A percentile compares a stretch with the other conserved stretches of the same genome.
phyloP scores from a whole-genome alignment of 2,113 vertebrate genomes.

The Neomonachus schauinslandi region DNA sequence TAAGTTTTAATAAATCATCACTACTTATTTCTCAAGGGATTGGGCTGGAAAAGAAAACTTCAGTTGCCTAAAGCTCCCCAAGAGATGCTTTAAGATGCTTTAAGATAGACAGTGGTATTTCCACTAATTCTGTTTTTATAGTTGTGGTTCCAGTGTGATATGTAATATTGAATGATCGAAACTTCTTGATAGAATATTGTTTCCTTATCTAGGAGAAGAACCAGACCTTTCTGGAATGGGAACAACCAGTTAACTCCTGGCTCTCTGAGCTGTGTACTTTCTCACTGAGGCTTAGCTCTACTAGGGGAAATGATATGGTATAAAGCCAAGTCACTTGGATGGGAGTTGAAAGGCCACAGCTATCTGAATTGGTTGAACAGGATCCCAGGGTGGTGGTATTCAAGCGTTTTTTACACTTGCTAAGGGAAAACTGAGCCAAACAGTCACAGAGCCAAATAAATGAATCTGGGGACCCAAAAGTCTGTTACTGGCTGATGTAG shows the following conservation, averaged over 20 bases:
- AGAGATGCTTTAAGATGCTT: conserved; percentile 50
- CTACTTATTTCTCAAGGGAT: conserved; percentile 70
- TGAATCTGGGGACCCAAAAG: conserved; percentile 71
- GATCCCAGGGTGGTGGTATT: conserved; percentile 79
- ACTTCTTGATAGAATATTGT: conserved; percentile 55
- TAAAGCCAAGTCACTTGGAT: conserved; percentile 76
- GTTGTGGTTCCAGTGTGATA: background rate
- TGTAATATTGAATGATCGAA: background rate
- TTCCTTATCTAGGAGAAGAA: conserved; percentile 70
- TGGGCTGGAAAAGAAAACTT: conserved; percentile 63
- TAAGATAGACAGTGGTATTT: conserved; percentile 52
- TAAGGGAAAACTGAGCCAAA: conserved; percentile 78
- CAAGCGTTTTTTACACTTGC: conserved; percentile 81
- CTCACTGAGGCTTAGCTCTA: conserved; percentile 51
- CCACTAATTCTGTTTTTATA: conserved; percentile 53
- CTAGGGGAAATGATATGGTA: conserved; percentile 74
- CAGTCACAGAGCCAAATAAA: conserved; percentile 72
- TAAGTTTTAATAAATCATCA: conserved; percentile 66
- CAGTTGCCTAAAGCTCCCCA: conserved; percentile 37
- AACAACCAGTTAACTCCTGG: conserved; percentile 70
- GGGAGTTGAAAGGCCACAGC: conserved; percentile 76
- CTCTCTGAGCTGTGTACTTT: conserved; percentile 68
- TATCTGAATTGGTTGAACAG: conserved; percentile 80
- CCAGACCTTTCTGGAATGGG: conserved; percentile 50
- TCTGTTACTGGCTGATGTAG: conserved; percentile 72